These are phyloP conservation scores for Pachyramphus minor DNA, from an alignment of 2,113 vertebrate genomes.

Conservation along the genomic window DNA sequence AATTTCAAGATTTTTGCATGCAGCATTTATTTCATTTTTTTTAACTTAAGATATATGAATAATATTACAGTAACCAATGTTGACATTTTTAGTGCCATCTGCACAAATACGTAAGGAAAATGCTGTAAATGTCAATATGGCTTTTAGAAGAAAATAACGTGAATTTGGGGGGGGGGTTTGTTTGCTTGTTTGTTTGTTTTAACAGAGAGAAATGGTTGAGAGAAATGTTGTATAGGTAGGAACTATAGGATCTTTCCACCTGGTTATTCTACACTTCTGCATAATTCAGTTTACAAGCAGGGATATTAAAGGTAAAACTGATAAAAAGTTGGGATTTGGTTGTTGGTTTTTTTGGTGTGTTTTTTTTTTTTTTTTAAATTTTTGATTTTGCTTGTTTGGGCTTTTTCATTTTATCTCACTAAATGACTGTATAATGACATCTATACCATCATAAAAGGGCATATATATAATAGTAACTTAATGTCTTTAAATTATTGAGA, in stretches of 20 bases:
- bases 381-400: neutral
- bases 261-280: neutral
- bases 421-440: neutral
- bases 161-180: neutral
- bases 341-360: too few species aligned
- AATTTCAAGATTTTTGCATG: neutral
- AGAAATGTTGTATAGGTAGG: neutral
- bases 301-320: neutral
- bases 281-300: neutral
- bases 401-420: neutral
- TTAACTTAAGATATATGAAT: neutral
- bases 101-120: neutral
- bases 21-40: neutral
- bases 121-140: neutral
- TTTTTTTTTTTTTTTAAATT: too few species aligned
- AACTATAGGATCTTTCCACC: neutral
- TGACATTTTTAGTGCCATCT: neutral
- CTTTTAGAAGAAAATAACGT: neutral
- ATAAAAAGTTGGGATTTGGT: neutral
- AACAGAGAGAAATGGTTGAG: neutral
- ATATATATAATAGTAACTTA: neutral
- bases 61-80: neutral
- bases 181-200: neutral
- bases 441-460: neutral
- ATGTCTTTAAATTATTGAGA: constrained; percentile 27